Evolutionary conservation across 2,888 invertebrate species (phyloP), one percentile per base, ranked within the genome.

Genomic region (Coremacera marginata): DNA sequence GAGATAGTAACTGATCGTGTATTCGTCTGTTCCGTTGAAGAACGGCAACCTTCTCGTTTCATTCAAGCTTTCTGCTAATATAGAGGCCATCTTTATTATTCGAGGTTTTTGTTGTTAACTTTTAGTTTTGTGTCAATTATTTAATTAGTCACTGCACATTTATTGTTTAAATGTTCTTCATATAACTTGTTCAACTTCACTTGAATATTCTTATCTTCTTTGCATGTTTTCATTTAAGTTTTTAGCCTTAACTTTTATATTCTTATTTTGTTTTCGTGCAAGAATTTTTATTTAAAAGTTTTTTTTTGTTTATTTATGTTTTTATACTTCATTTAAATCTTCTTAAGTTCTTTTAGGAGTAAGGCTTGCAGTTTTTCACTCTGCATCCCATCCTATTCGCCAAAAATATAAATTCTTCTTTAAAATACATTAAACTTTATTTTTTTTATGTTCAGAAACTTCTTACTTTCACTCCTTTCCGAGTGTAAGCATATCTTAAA

Each of bases 381-480:
- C 67, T 51, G 63, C 49, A 78, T 78, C 73, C 75, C 68, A 68
- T 67, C 75, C 67, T 67, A 67, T 52, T 63, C 74, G 73, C 77
- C 44, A 68, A 55, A 44, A 7, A 44, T 2, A 14, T 11, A 11
- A 11, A 44, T 2, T 44, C 11, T 44, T 11, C 1, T 37, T 37
- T 37, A 4, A 31, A 37, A 37, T 8, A 7, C 7, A 5, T 37
- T 37, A 37, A 37, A 8, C 37, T 37, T 37, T 8, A 31, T 31
- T 31, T 31, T 31, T n/a, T 31, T 5, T 31, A 31, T 31, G 31
- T 31, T 31, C 14, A 2, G 44, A 44, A 11, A n/a, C n/a, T n/a
- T n/a, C n/a, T n/a, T n/a, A n/a, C n/a, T n/a, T n/a, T n/a, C n/a
- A n/a, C n/a, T n/a, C n/a, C n/a, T n/a, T n/a, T n/a, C n/a, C n/a